A percentile compares a stretch with the other conserved stretches of the same genome.
Evolutionary conservation across 2,797 vertebrate genomes (phyloP).

Genomic region (Gambusia yucatana): DNA sequence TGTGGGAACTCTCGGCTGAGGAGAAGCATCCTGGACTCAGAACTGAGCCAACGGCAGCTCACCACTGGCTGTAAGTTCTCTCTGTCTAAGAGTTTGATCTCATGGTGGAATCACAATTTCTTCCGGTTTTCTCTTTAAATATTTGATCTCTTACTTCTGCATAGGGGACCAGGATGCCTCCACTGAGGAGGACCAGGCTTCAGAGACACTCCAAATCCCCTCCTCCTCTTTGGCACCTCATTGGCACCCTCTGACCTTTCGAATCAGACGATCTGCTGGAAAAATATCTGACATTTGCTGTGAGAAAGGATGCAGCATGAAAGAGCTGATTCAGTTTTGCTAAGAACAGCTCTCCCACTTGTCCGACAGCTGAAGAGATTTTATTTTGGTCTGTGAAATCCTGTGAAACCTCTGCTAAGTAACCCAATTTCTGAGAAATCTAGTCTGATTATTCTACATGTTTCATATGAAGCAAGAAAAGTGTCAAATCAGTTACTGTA

Average conservation of each 20-base stretch:
- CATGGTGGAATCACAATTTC: background rate
- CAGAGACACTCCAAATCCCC: background rate
- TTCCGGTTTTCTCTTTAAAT: slow-evolving; percentile 1
- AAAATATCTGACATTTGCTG: slow-evolving; percentile 81
- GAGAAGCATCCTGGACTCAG: slow-evolving; percentile 45
- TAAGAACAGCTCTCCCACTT: slow-evolving; percentile 32
- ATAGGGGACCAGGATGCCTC: slow-evolving; percentile 37
- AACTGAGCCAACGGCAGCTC: slow-evolving; percentile 16
- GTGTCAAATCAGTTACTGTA: background rate
- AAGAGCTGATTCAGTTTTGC: slow-evolving; percentile 82
- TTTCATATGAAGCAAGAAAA: slow-evolving; percentile 2
- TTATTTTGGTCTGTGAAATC: slow-evolving; percentile 1
- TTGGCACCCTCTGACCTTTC: slow-evolving; percentile 44
- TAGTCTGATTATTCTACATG: background rate
- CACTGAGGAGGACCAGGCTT: slow-evolving; percentile 22
- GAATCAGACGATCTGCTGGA: slow-evolving; percentile 60
- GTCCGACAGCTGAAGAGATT: background rate
- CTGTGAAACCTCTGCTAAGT: background rate
- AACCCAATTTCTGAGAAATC: slow-evolving; percentile 7
- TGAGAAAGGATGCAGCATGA: slow-evolving; percentile 81
- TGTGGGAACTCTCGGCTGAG: slow-evolving; percentile 74
- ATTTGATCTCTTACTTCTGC: background rate
- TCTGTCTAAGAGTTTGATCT: background rate
- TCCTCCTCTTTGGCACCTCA: slow-evolving; percentile 33
- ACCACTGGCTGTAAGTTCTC: slow-evolving; percentile 52